Conservation (phyloP, 2,888 invertebrate species). For the Falcaria lacertinaria region DNA sequence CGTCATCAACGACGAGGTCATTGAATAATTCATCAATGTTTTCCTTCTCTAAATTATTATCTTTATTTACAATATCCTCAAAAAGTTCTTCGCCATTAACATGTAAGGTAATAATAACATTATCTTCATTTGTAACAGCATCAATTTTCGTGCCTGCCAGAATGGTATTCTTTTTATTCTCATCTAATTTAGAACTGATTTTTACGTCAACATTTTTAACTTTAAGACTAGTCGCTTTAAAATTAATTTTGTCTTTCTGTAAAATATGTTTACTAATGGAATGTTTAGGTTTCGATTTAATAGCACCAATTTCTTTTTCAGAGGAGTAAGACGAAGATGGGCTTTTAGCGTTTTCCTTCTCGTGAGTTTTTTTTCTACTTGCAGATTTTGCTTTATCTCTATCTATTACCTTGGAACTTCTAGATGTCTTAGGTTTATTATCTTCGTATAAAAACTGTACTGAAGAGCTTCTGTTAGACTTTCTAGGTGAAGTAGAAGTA, state of each 20-base stretch:
- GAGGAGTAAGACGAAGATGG: slow-evolving; percentile 39
- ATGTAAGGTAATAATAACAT: slow-evolving; percentile 26
- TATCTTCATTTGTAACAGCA: slow-evolving; percentile 28
- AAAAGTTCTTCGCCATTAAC: slow-evolving; percentile 59
- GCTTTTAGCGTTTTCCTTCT: slow-evolving; percentile 62
- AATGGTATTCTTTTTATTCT: slow-evolving; percentile 36
- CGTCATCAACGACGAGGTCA: slow-evolving; percentile 48
- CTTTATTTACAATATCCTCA: slow-evolving; percentile 55
- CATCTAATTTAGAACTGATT: slow-evolving; percentile 41
- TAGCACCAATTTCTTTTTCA: slow-evolving; percentile 74
- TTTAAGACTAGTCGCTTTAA: slow-evolving; percentile 65
- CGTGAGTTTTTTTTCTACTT: slow-evolving; percentile 53
- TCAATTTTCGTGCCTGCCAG: slow-evolving; percentile 43
- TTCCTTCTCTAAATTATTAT: slow-evolving; percentile 49
- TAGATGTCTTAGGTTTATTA: slow-evolving; percentile 50
- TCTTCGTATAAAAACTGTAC: slow-evolving; percentile 63
- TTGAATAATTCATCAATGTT: slow-evolving; percentile 66
- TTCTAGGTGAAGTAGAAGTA: slow-evolving; percentile 46
- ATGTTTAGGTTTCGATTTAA: slow-evolving; percentile 74
- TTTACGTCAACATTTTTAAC: slow-evolving; percentile 52
- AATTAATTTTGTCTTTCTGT: slow-evolving; percentile 73
- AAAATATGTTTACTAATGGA: slow-evolving; percentile 71
- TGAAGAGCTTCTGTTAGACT: slow-evolving; percentile 65
- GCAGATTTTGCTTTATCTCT: slow-evolving; percentile 56
- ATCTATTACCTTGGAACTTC: slow-evolving; percentile 61